Conservation (phyloP, 2,888 invertebrate genomes). For the Trisateles emortualis region DNA sequence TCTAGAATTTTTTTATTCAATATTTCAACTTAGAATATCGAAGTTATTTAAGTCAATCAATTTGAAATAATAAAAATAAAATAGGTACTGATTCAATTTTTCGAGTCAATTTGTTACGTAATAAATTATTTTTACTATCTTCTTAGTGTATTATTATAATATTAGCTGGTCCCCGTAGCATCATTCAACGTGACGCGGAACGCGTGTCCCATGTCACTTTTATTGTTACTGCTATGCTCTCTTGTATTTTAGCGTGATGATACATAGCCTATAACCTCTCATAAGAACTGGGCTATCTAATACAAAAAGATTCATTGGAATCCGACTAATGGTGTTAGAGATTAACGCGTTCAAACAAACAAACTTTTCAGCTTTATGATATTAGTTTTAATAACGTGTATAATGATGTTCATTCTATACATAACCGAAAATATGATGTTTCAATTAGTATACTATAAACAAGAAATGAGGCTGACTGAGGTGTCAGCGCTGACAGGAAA, state of each 20-base stretch:
- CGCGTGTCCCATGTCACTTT: no score
- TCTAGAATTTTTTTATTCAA: constrained; percentile 25
- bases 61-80: constrained; percentile 29
- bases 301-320: no score
- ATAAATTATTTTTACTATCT: constrained; percentile 6
- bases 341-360: no score
- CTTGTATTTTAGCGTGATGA: no score
- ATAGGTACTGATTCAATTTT: constrained; percentile 30
- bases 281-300: no score
- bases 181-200: no score
- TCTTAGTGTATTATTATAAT: constrained; percentile 11
- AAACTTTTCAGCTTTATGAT: no score
- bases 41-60: constrained; percentile 40
- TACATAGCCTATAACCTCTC: no score
- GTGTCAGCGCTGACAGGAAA: constrained; percentile 48
- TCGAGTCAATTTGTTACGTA: constrained; percentile 18
- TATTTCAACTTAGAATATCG: constrained; percentile 22
- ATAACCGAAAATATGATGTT: constrained; percentile 32
- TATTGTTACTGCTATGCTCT: no score
- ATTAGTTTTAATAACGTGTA: no score
- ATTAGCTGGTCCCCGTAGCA: no score
- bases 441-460: constrained; percentile 44
- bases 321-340: no score
- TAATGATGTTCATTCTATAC: constrained; percentile 21
- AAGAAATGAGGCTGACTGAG: constrained; percentile 41